A percentile compares a stretch with the other conserved stretches of the same genome.
Evolutionary conservation across 1,140 invertebrate species (phyloP).

Genomic region (Drosophila lowei): DNA sequence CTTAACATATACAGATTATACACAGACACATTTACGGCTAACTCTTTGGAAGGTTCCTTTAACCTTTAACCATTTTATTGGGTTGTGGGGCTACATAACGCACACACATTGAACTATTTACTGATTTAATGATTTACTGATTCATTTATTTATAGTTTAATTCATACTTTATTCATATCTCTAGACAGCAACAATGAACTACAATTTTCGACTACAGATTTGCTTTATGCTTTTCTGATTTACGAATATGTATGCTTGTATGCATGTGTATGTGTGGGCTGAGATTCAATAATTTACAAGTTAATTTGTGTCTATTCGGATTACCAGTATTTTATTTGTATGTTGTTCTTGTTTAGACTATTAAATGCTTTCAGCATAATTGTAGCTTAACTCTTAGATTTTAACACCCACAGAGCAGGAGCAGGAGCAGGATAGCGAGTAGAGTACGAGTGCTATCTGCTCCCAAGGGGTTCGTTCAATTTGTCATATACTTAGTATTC

Average conservation of each 20-base stretch:
- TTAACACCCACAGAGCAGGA: too few relatives aligned
- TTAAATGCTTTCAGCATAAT: constrained; percentile 79
- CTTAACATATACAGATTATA: constrained; percentile 32
- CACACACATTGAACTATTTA: constrained; percentile 47
- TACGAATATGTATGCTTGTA: neutral
- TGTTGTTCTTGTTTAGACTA: constrained; percentile 48
- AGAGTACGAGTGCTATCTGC: neutral
- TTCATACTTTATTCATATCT: constrained; percentile 9
- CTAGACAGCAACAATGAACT: constrained; percentile 70
- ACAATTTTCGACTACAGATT: constrained; percentile 61
- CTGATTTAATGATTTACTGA: constrained; percentile 36
- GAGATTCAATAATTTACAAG: constrained; percentile 53
- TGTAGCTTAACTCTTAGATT: constrained; percentile 34
- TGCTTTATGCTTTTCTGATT: constrained; percentile 19
- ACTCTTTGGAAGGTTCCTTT: constrained; percentile 6
- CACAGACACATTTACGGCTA: constrained; percentile 45
- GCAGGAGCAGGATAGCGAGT: too few relatives aligned
- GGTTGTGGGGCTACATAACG: constrained; percentile 24
- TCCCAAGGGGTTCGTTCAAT: constrained; percentile 20
- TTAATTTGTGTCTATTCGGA: constrained; percentile 37
- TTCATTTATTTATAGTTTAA: constrained; percentile 33
- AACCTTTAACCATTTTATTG: neutral
- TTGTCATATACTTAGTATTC: constrained; percentile 19
- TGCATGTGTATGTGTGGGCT: neutral
- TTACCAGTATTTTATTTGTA: constrained; percentile 3